Evolutionary conservation across 1,140 invertebrate genomes (phyloP), one percentile per base, ranked within the genome.

Genomic region (Sitophilus oryzae): DNA sequence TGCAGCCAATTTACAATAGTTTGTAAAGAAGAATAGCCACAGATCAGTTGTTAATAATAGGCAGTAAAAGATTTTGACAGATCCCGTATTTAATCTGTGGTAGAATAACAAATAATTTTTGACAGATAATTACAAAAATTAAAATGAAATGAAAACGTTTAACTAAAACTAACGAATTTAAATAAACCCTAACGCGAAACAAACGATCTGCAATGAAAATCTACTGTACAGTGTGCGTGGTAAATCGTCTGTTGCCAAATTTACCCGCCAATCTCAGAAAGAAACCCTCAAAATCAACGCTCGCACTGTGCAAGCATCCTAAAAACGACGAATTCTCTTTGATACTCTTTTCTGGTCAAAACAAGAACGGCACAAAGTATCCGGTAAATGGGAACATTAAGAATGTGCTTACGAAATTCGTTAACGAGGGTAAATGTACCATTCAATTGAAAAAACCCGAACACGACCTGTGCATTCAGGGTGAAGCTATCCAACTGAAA

Each of bases 371-470:
- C 1, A 78, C 67, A 1, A 84, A 83, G 59, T 89, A 88, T 59
- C 81, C 79, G 71, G 66, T 88, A 2, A 77, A 69, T n/a, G 64
- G 77, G 30, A 84, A 82, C 62, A 76, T 89, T 37, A 76, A 78
- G 38, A 74, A 81, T 67, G 74, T 88, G 16, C 82, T 85, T 62
- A 79, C 77, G 1, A 84, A 81, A 64, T 89, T 82, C 68, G 67
- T 86, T 10, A 74, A 79, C 36, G 81, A 88, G 67, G 86, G 86
- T 48, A 88, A 88, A 74, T 76, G 77, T 18, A 88, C 86, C 6
- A 80, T 89, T 52, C 76, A 84, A 44, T 80, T 89, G 43, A 79
- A 77, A 60, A 72, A 80, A 54, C 87, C 87, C 14, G 74, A 79
- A 22, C 78, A 85, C 56, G 84, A 89, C 71, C 65, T 89, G 40